Conservation (phyloP, 2,113 vertebrate genomes). For the Chamaetylas fuelleborni region DNA sequence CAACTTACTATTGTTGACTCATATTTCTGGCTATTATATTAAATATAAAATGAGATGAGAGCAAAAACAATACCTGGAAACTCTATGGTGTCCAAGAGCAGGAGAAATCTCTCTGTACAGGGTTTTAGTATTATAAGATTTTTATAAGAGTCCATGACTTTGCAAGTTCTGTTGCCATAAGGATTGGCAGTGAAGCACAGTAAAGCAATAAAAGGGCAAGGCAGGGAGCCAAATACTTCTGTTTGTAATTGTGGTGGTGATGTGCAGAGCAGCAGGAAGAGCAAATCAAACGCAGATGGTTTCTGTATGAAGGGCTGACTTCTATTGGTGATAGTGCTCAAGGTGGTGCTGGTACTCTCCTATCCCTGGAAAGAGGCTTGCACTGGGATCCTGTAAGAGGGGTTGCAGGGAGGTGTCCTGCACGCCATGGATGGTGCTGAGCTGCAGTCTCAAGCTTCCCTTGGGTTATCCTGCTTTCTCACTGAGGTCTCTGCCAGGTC, state of each 20-base stretch:
- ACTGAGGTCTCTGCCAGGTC: neutral
- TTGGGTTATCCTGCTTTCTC: neutral
- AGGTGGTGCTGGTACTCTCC: conserved; percentile 8
- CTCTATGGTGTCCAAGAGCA: neutral
- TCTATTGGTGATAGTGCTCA: conserved; percentile 25
- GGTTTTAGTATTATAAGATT: neutral
- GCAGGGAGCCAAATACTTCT: conserved; percentile 52
- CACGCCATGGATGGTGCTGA: fast-evolving
- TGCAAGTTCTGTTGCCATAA: conserved; percentile 67
- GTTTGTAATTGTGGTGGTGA: conserved; percentile 64
- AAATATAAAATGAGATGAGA: conserved; percentile 42
- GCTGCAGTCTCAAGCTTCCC: neutral
- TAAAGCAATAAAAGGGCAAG: conserved; percentile 66
- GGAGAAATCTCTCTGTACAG: neutral
- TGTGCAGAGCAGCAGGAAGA: conserved; percentile 61
- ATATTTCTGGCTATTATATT: conserved; percentile 66
- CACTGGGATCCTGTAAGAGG: neutral
- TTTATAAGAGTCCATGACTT: conserved; percentile 60
- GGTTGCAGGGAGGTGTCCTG: neutral
- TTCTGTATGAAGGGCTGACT: neutral
- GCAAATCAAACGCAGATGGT: conserved; percentile 59
- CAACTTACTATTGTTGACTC: conserved; percentile 53
- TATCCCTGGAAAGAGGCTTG: neutral
- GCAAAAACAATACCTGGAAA: conserved; percentile 67
- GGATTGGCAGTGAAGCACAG: conserved; percentile 59